Conservation (phyloP, 1,140 invertebrate genomes). For the Anastrepha obliqua region DNA sequence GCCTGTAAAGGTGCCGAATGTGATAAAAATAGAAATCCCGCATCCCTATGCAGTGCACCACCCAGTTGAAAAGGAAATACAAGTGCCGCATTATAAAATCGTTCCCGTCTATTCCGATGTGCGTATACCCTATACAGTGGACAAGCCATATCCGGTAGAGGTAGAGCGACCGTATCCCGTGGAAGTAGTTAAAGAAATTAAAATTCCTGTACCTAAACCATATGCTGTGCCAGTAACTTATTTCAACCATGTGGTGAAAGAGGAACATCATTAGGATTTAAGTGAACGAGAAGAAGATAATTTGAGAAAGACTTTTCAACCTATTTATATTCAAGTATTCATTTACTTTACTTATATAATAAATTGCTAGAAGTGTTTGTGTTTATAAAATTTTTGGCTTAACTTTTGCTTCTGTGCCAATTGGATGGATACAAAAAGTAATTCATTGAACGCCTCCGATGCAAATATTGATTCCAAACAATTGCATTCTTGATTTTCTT, state of each 20-base stretch:
- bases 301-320: too few relatives aligned
- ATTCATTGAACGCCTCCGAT: too few relatives aligned
- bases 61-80: slow-evolving; percentile 82
- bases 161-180: slow-evolving; percentile 86
- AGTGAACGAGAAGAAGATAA: not conserved
- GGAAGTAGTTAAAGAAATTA: slow-evolving; percentile 85
- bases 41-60: slow-evolving; percentile 84
- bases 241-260: slow-evolving; percentile 86
- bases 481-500: too few relatives aligned
- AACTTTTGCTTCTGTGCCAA: too few relatives aligned
- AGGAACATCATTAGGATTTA: slow-evolving; percentile 75
- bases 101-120: slow-evolving; percentile 81
- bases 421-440: too few relatives aligned
- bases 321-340: too few relatives aligned
- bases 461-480: too few relatives aligned
- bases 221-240: slow-evolving; percentile 86
- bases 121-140: slow-evolving; percentile 84
- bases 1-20: slow-evolving; percentile 83
- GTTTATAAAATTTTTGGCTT: too few relatives aligned
- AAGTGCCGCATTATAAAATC: slow-evolving; percentile 84
- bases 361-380: too few relatives aligned
- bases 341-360: too few relatives aligned
- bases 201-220: slow-evolving; percentile 84
- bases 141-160: slow-evolving; percentile 84
- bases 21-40: slow-evolving; percentile 84